Evolutionary conservation across 2,888 invertebrate genomes (phyloP).

Genomic region (Synanthedon formicaeformis): DNA sequence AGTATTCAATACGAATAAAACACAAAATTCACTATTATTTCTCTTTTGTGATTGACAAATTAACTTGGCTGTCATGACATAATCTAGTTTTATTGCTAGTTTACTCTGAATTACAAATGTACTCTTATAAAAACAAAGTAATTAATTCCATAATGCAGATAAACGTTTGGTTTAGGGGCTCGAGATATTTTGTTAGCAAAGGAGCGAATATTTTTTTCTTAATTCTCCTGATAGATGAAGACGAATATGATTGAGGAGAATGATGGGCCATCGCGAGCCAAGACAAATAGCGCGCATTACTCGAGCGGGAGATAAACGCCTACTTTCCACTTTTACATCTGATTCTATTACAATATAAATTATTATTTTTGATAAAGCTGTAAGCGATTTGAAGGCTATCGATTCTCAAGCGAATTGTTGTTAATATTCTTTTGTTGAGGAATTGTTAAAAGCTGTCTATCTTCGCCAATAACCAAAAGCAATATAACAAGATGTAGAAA

Average conservation of each 20-base stretch:
- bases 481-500: no score
- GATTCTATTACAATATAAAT: conserved; percentile 23
- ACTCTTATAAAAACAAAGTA: background rate
- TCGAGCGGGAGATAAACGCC: conserved; percentile 40
- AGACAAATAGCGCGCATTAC: conserved; percentile 56
- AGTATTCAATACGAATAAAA: no score
- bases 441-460: no score
- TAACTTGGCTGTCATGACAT: no score
- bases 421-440: no score
- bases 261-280: conserved; percentile 32
- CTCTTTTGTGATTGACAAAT: no score
- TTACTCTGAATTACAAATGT: background rate
- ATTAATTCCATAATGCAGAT: background rate
- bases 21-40: no score
- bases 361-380: background rate
- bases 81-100: no score
- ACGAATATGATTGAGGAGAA: conserved; percentile 37
- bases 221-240: conserved; percentile 41
- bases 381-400: no score
- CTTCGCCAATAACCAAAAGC: no score
- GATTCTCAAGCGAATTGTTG: no score
- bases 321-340: conserved; percentile 42
- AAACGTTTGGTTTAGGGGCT: background rate
- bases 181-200: background rate
- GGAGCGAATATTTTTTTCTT: conserved; percentile 14